Evolutionary conservation across 2,888 invertebrate species (phyloP).

Genomic region (Drosophila tanythrix): DNA sequence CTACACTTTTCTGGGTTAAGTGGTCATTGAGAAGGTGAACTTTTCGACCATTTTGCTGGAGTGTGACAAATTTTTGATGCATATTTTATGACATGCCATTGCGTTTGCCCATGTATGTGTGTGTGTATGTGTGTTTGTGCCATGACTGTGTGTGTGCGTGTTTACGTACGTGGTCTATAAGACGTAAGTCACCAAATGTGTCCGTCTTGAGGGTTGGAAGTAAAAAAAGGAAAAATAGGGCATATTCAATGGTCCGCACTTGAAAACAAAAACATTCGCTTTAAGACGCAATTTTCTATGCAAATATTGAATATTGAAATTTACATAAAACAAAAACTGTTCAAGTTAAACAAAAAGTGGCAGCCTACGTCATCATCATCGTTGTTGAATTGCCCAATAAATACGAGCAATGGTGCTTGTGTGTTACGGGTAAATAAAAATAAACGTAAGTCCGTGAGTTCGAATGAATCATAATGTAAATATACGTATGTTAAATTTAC

Average conservation of each 20-base stretch:
- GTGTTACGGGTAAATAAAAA: not conserved
- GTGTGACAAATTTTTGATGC: conserved; percentile 77
- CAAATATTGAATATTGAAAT: conserved; percentile 65
- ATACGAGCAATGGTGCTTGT: not conserved
- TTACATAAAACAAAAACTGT: conserved; percentile 6
- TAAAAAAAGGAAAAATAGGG: conserved; percentile 28
- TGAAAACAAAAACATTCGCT: conserved; percentile 42
- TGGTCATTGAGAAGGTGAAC: conserved; percentile 74
- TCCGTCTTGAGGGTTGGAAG: conserved; percentile 16
- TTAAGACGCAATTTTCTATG: conserved; percentile 59
- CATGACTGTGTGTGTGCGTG: conserved; percentile 5
- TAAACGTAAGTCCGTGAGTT: not conserved
- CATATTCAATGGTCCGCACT: conserved; percentile 29
- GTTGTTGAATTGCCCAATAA: not conserved
- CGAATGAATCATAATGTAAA: too few relatives aligned
- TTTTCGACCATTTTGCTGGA: conserved; percentile 60
- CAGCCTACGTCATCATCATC: not conserved
- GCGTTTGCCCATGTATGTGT: conserved; percentile 7
- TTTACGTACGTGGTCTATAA: conserved; percentile 1
- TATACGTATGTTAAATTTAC: not conserved
- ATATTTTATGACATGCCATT: conserved; percentile 64
- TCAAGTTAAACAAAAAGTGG: not conserved
- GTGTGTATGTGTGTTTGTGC: conserved; percentile 7
- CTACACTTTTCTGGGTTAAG: conserved; percentile 68
- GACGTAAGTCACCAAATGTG: conserved; percentile 8